These are phyloP conservation scores for Melinopterus prodromus DNA, from an alignment of 2,888 invertebrate genomes.

Conservation along the genomic window DNA sequence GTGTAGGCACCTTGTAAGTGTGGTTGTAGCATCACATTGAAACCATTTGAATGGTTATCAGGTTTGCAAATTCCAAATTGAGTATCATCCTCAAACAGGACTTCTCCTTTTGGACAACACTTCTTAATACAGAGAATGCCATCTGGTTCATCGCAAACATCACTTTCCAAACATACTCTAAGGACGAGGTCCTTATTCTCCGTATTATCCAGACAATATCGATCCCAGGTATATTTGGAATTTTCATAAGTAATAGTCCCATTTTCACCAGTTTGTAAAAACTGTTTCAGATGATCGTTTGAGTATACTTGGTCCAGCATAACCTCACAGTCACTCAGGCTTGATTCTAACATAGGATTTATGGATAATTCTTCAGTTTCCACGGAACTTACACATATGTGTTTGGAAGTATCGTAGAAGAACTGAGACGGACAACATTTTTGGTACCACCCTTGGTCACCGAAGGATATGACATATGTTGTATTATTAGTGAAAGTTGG, in stretches of 20 bases:
- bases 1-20: background rate
- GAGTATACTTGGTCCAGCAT: background rate
- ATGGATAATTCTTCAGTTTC: background rate
- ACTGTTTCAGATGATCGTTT: background rate
- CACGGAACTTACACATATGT: background rate
- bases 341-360: background rate
- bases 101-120: background rate
- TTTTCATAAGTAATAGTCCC: background rate
- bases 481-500: background rate
- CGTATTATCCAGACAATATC: background rate
- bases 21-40: background rate
- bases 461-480: background rate
- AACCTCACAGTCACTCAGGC: background rate
- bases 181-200: background rate
- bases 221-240: background rate
- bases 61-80: background rate
- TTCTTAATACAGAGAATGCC: background rate
- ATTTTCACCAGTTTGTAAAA: background rate
- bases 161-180: background rate
- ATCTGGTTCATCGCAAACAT: background rate
- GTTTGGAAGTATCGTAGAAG: background rate
- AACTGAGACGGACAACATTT: background rate
- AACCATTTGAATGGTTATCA: background rate
- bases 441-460: background rate
- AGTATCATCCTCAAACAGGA: background rate